phyloP scores from a whole-genome alignment of 2,888 invertebrate species.

The Formica aserva region DNA sequence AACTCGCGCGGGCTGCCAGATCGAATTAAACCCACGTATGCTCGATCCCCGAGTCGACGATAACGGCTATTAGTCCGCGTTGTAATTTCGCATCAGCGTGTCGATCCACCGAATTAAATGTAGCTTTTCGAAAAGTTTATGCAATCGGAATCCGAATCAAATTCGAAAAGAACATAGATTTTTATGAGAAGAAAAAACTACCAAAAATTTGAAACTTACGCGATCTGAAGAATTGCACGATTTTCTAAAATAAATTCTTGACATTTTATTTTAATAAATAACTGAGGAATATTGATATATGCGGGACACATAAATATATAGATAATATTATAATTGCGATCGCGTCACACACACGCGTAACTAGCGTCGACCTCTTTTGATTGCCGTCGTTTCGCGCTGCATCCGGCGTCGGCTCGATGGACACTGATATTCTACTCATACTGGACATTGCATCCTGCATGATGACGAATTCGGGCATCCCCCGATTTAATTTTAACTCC shows the following conservation, averaged over 20 bases:
- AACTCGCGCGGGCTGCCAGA: conserved; percentile 34
- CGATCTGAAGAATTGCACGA: not conserved
- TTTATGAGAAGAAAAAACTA: too few relatives aligned
- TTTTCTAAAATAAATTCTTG: not conserved
- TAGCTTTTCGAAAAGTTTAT: conserved; percentile 3
- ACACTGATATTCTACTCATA: conserved; percentile 13
- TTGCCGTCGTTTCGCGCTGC: conserved; percentile 9
- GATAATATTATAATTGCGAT: not conserved
- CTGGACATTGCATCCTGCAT: conserved; percentile 33
- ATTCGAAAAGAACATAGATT: not conserved
- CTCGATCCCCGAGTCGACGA: conserved; percentile 52
- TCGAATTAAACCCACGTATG: conserved; percentile 66
- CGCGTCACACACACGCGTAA: not conserved
- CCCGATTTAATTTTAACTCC: conserved; percentile 38
- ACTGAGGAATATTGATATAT: not conserved
- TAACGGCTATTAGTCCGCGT: conserved; percentile 35
- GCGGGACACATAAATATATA: not conserved
- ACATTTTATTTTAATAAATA: not conserved
- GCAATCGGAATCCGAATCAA: not conserved
- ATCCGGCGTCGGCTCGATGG: conserved; percentile 6
- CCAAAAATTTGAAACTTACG: not conserved
- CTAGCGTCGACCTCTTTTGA: conserved; percentile 22
- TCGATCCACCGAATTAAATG: not conserved
- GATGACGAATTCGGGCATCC: conserved; percentile 47
- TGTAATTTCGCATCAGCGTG: not conserved